These are phyloP conservation scores for Lasioglossum morio DNA, from an alignment of 2,888 invertebrate genomes.

Conservation along the genomic window DNA sequence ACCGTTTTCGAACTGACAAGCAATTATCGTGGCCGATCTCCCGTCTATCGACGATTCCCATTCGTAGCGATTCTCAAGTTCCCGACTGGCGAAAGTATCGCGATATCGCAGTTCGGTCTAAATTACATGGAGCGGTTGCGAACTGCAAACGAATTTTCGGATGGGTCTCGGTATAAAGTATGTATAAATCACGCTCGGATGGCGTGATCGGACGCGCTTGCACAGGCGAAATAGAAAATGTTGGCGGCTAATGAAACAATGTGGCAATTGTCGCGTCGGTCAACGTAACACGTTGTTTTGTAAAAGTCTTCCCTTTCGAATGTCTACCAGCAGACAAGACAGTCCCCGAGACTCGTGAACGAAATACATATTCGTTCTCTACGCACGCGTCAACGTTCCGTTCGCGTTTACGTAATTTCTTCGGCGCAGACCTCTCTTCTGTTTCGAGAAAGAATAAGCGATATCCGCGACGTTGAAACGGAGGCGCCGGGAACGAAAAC, in stretches of 20 bases:
- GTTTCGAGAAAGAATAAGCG: neutral
- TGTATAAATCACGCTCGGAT: neutral
- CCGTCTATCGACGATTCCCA: neutral
- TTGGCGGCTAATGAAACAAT: neutral
- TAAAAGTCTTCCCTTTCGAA: neutral
- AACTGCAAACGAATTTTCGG: neutral
- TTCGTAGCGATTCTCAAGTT: neutral
- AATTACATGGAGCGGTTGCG: neutral
- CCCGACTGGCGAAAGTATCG: neutral
- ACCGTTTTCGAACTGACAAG: neutral
- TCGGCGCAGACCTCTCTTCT: too few relatives aligned
- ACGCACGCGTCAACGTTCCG: neutral
- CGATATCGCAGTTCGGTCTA: neutral
- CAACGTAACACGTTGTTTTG: neutral
- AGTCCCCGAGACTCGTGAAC: neutral
- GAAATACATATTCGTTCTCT: too few relatives aligned
- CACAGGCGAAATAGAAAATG: neutral
- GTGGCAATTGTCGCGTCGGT: neutral
- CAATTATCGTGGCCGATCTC: constrained; percentile 3
- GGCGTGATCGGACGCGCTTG: neutral
- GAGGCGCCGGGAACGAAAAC: neutral
- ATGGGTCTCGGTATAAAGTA: neutral
- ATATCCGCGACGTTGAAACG: neutral
- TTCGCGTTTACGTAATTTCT: neutral
- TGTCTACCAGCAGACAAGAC: neutral